Evolutionary conservation across 2,113 vertebrate genomes (phyloP), one percentile per base, ranked within the genome.

Genomic region (Tylochromis polylepis): DNA sequence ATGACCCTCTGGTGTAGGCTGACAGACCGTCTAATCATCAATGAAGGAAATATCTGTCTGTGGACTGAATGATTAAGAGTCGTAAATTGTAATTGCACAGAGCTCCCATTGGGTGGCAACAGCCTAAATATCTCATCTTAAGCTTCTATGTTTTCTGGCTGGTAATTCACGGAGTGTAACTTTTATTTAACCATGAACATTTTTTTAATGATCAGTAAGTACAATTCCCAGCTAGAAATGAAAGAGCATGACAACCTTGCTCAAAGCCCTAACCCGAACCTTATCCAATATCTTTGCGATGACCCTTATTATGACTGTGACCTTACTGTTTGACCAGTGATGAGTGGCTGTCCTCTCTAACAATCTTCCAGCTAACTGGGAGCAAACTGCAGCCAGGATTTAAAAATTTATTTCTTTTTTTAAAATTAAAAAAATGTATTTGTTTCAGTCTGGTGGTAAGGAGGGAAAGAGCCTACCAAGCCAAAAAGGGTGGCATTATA

Each of bases 1-100:
- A 43, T 31, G 90, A 88, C 86, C 86, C 81, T 41, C 36, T 18
- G 36, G n/a, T 87, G 41, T 5, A 9, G 4, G 78, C 87, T 2
- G 22, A 57, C 84, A 86, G 51, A 81, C 65, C 18, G 20, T 81
- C 83, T 88, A 88, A 91, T 91, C 86, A 79, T 88, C 91, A 87
- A 83, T 92, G 87, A 93, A 22, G 3, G 43, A 27, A 84, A 86
- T 49, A 83, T 70, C 58, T 10, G 53, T 84, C 83, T 59, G 72
- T 58, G 78, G 29, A 38, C 56, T 58, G 49, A 88, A 49, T 81
- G 80, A 88, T 56, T 11, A 65, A 65, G 6, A 2, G 8, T 14
- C 46, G 57, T 60, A 12, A 53, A n/a, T 1, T 83, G 83, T 67
- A 67, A 57, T 80, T 75, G 20, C 77, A 38, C 43, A 38, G 5